phyloP scores from a whole-genome alignment of 1,140 invertebrate species.

The Stenopsyche tienmushanensis region DNA sequence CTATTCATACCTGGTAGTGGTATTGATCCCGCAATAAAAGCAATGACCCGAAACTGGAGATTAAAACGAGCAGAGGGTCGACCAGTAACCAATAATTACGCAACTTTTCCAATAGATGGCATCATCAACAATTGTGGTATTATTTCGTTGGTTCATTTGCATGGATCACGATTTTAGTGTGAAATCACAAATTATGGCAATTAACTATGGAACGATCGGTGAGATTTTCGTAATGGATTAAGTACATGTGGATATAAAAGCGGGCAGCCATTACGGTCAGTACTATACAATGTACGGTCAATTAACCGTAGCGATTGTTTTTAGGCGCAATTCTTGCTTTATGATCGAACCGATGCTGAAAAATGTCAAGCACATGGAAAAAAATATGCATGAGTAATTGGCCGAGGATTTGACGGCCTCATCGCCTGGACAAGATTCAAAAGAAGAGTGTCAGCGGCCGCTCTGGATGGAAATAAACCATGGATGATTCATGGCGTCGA shows the following conservation, averaged over 20 bases:
- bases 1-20: neutral
- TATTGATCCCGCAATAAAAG: constrained; percentile 6
- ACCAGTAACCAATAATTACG: neutral
- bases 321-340: neutral
- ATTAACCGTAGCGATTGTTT: neutral
- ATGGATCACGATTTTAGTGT: constrained; percentile 27
- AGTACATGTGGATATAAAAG: neutral
- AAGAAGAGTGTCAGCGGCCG: too few relatives aligned
- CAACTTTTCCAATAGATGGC: neutral
- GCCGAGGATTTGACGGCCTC: too few relatives aligned
- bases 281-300: neutral
- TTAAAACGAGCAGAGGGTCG: neutral
- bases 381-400: too few relatives aligned
- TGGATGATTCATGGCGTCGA: neutral
- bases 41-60: neutral
- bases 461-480: neutral
- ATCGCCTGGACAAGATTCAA: too few relatives aligned
- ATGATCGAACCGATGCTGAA: neutral
- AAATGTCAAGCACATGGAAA: neutral
- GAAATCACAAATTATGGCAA: constrained; percentile 29
- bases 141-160: constrained; percentile 24
- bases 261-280: neutral
- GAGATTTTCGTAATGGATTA: constrained; percentile 13
- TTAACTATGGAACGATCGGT: constrained; percentile 15
- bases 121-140: constrained; percentile 17